phyloP scores from a whole-genome alignment of 1,140 invertebrate genomes.

The Oscheius sp. region DNA sequence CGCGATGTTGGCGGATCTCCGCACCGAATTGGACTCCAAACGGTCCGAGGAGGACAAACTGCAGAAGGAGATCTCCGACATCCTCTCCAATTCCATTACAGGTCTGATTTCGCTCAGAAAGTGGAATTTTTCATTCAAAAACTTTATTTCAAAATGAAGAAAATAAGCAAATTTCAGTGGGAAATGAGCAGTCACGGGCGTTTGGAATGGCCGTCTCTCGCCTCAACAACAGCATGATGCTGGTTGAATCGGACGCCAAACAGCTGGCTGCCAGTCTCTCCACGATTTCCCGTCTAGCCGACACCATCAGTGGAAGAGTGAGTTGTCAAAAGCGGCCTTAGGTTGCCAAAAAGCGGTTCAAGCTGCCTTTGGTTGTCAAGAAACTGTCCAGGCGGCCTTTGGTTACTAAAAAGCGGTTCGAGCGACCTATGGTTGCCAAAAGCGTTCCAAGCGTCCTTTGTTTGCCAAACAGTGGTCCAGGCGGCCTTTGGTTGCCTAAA shows the following conservation, averaged over 20 bases:
- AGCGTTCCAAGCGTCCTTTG: no score
- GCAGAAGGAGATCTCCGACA: conserved; percentile 17
- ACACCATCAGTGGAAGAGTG: conserved; percentile 51
- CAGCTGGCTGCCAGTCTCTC: conserved; percentile 46
- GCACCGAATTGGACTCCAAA: background rate
- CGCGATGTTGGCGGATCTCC: conserved; percentile 14
- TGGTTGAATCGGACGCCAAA: conserved; percentile 45
- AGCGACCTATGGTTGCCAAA: no score
- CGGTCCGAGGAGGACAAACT: conserved; percentile 18
- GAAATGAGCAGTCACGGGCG: conserved; percentile 22
- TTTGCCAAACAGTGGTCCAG: no score
- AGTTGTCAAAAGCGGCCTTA: no score
- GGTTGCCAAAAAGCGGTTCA: no score
- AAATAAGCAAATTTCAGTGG: conserved; percentile 34
- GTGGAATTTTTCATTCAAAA: background rate
- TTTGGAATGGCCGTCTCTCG: conserved; percentile 54
- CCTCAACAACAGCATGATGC: conserved; percentile 45
- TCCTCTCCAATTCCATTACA: conserved; percentile 3
- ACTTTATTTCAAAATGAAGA: conserved; percentile 38
- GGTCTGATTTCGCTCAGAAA: background rate
- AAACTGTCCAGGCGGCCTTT: no score
- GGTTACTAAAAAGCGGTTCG: no score
- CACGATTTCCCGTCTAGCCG: conserved; percentile 51
- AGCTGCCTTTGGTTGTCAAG: no score
- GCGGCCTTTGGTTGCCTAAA: no score